Percentiles rank a stretch among this genome's conserved stretches.
These are phyloP conservation scores for Gymnocephalus cernua DNA, from an alignment of 2,113 vertebrate genomes.

Conservation along the genomic window DNA sequence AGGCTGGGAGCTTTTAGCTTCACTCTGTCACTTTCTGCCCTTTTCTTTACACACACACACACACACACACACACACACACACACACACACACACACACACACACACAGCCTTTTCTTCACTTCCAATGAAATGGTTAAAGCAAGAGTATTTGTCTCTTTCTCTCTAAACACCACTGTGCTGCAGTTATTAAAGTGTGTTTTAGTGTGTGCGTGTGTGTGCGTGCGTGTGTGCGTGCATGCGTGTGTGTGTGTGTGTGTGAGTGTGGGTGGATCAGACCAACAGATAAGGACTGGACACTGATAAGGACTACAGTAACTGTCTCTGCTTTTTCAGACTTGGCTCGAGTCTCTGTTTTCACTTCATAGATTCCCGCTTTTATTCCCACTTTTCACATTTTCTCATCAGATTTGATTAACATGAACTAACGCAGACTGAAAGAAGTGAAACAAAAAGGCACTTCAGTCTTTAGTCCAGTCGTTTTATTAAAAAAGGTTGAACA, in stretches of 20 bases:
- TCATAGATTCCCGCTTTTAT: not conserved
- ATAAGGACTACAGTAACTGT: slow-evolving; percentile 43
- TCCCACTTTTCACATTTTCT: not conserved
- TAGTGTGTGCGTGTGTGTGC: slow-evolving; percentile 17
- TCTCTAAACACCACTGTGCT: slow-evolving; percentile 32
- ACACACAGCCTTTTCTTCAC: not conserved
- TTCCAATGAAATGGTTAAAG: slow-evolving; percentile 35
- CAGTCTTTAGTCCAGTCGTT: too few species aligned
- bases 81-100: slow-evolving; percentile 29
- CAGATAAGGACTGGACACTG: slow-evolving; percentile 48
- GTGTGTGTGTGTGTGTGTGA: slow-evolving; percentile 5
- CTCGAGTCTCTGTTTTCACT: not conserved
- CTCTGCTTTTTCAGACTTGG: slow-evolving; percentile 1
- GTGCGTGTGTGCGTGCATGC: slow-evolving; percentile 21
- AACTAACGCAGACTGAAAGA: too few species aligned
- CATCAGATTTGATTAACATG: too few species aligned
- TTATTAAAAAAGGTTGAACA: too few species aligned
- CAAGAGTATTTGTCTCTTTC: slow-evolving; percentile 30
- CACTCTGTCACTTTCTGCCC: slow-evolving; percentile 1
- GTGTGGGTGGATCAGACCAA: slow-evolving; percentile 34
- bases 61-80: slow-evolving; percentile 14
- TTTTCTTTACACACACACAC: not conserved
- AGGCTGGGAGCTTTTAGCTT: slow-evolving; percentile 8
- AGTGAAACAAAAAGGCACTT: too few species aligned
- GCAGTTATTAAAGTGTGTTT: slow-evolving; percentile 58